phyloP scores from a whole-genome alignment of 30 jellyfish, hydroid and myxozoan genomes.

The Aurelia sp. region DNA sequence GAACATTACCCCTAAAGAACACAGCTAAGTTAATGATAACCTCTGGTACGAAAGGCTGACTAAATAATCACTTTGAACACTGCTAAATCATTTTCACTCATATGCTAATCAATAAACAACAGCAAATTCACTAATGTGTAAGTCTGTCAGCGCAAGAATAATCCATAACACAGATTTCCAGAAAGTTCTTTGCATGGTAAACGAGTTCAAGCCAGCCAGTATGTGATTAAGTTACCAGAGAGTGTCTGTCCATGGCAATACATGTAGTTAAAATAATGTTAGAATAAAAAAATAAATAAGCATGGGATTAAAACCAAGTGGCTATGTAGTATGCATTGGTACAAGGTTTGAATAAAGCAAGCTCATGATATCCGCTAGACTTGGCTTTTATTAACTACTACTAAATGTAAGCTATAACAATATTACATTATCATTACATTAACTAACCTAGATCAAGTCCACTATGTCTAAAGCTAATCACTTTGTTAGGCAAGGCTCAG shows the following conservation, averaged over 20 bases:
- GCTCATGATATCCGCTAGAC: neutral
- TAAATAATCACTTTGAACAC: neutral
- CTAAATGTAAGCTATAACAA: neutral
- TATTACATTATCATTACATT: neutral
- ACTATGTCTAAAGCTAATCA: too few relatives aligned
- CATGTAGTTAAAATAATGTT: conserved; percentile 14
- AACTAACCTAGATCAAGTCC: neutral
- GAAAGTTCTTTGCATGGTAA: neutral
- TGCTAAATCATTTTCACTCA: too few relatives aligned
- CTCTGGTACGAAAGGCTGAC: neutral
- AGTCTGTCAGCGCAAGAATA: neutral
- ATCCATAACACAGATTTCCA: too few relatives aligned
- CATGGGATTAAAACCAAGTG: conserved; percentile 9
- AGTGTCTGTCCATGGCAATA: neutral
- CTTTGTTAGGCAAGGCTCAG: too few relatives aligned
- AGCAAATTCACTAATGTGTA: neutral
- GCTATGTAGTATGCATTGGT: neutral
- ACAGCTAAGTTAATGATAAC: too few relatives aligned
- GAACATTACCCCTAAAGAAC: too few relatives aligned
- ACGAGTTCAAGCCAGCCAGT: neutral
- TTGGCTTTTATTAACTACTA: neutral
- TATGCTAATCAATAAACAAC: neutral
- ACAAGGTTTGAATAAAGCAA: too few relatives aligned
- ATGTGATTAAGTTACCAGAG: neutral
- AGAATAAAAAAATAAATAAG: conserved; percentile 51